Evolutionary conservation across 1,140 invertebrate species (phyloP).

Genomic region (Zaprionus inermis): DNA sequence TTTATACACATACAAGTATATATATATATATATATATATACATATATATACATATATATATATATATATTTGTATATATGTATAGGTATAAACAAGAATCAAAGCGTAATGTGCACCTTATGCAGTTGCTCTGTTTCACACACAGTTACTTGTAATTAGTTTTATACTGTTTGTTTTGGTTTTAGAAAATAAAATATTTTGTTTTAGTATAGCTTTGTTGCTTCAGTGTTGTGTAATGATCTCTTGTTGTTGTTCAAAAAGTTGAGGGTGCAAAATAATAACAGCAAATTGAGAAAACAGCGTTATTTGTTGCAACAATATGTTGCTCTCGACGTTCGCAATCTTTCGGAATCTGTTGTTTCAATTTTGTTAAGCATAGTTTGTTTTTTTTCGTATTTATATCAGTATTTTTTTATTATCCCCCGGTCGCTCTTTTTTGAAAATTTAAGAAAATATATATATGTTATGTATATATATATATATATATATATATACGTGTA

Average conservation of each 20-base stretch:
- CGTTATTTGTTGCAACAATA: not conserved
- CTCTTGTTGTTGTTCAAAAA: not conserved
- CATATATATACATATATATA: conserved; percentile 16
- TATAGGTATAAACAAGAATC: conserved; percentile 45
- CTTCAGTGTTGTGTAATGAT: conserved; percentile 22
- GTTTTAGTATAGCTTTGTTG: conserved; percentile 26
- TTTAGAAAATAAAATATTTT: conserved; percentile 39
- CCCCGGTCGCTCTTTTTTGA: conserved; percentile 53
- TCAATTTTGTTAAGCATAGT: conserved; percentile 8
- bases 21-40: conserved; percentile 13
- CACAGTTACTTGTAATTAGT: conserved; percentile 8
- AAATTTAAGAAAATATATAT: conserved; percentile 78
- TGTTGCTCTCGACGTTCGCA: not conserved
- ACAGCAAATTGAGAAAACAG: conserved; percentile 8
- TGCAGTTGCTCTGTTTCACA: conserved; percentile 39
- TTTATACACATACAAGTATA: not conserved
- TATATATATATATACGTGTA: conserved; percentile 40
- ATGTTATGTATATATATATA: conserved; percentile 25
- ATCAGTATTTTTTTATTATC: conserved; percentile 20
- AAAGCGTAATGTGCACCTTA: conserved; percentile 40
- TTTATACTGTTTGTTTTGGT: conserved; percentile 6
- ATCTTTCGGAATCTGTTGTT: not conserved
- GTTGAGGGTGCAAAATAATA: conserved; percentile 4
- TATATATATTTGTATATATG: too few species aligned
- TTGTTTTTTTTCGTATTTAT: conserved; percentile 26